Evolutionary conservation across 2,113 vertebrate genomes (phyloP).

Genomic region (Mellivora capensis): DNA sequence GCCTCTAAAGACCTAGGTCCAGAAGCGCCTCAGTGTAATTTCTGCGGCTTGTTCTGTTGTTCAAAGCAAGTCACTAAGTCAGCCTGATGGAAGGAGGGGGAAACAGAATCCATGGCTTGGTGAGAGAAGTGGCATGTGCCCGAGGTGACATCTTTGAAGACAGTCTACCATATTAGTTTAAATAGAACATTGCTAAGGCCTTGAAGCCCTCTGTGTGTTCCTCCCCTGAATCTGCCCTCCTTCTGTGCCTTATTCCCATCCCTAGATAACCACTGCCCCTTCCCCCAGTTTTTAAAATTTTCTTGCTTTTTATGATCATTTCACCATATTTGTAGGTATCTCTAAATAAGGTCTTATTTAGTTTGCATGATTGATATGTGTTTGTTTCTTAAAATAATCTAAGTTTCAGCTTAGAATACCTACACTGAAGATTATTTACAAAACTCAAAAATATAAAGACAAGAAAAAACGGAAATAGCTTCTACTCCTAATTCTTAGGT

Average conservation of each 20-base stretch:
- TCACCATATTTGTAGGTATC: not conserved
- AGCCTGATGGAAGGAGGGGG: not conserved
- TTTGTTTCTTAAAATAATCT: conserved; percentile 14
- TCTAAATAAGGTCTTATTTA: conserved; percentile 10
- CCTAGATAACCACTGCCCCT: not conserved
- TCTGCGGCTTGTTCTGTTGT: not conserved
- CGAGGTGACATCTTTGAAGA: not conserved
- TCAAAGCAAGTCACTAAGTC: not conserved
- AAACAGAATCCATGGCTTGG: not conserved
- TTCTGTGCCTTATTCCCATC: not conserved
- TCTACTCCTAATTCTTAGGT: not conserved
- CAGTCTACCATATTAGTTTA: not conserved
- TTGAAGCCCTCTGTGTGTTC: not conserved
- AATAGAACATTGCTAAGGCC: not conserved
- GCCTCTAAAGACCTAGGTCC: not conserved
- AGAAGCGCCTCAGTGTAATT: not conserved
- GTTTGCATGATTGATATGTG: not conserved
- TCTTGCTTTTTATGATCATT: conserved; percentile 1
- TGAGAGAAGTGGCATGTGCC: not conserved
- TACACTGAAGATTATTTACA: not conserved
- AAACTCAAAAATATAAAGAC: conserved; percentile 29
- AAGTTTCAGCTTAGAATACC: conserved; percentile 19
- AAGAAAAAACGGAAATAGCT: not conserved
- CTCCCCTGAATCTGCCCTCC: not conserved
- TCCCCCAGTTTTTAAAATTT: not conserved